A percentile compares a stretch with the other conserved stretches of the same genome.
These are phyloP conservation scores for Brenthis ino DNA, from an alignment of 2,888 invertebrate genomes.

Conservation along the genomic window DNA sequence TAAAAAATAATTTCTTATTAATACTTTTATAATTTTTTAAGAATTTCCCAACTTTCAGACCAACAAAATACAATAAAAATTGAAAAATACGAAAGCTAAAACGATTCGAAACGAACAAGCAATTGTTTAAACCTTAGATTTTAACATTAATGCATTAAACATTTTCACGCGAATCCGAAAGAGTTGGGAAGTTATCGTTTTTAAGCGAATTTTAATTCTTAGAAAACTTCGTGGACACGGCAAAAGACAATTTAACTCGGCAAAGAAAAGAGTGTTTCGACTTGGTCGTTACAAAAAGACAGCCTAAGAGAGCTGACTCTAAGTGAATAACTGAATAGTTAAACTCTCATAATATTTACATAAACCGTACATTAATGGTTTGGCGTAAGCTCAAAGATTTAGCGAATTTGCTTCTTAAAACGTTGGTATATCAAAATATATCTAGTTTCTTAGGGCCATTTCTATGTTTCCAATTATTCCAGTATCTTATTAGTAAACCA, in stretches of 20 bases:
- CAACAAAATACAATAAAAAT: too few relatives aligned
- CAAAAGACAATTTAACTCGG: slow-evolving; percentile 46
- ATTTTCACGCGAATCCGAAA: slow-evolving; percentile 22
- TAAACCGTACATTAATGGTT: slow-evolving; percentile 75
- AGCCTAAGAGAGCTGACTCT: slow-evolving; percentile 67
- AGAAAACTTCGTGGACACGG: slow-evolving; percentile 40
- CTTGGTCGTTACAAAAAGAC: slow-evolving; percentile 69
- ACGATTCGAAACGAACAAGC: slow-evolving; percentile 1
- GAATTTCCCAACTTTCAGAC: too few relatives aligned
- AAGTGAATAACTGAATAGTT: slow-evolving; percentile 81
- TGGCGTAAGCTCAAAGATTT: slow-evolving; percentile 52
- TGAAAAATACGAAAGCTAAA: too few relatives aligned
- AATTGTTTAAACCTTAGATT: slow-evolving; percentile 12
- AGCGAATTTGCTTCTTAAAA: slow-evolving; percentile 40
- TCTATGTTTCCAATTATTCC: too few relatives aligned
- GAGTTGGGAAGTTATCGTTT: slow-evolving; percentile 53
- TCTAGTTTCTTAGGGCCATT: too few relatives aligned
- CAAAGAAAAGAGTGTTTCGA: slow-evolving; percentile 55
- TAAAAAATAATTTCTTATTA: too few relatives aligned
- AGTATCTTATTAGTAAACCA: too few relatives aligned
- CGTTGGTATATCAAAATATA: too few relatives aligned
- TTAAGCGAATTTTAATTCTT: slow-evolving; percentile 56
- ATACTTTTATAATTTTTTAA: too few relatives aligned
- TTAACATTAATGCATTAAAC: slow-evolving; percentile 17
- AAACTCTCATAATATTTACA: slow-evolving; percentile 80